Evolutionary conservation across 1,140 invertebrate genomes (phyloP), one percentile per base, ranked within the genome.

Genomic region (Platyscapa corneri): DNA sequence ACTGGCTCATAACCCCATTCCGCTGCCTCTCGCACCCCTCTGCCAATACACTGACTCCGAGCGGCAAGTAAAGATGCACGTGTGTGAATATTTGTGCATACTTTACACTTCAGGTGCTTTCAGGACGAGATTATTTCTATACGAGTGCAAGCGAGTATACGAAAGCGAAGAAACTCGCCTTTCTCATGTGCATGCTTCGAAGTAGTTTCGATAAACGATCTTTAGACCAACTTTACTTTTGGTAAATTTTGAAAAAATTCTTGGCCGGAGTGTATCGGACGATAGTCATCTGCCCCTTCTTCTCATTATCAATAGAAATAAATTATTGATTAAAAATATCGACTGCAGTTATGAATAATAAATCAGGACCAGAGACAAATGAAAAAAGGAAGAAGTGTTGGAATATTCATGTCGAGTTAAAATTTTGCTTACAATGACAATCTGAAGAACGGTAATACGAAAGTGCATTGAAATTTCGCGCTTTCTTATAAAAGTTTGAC

Each of bases 71-170:
- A 34, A 82, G 12, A 74, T 56, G 37, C 1, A 23, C 30, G 34
- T 34, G 39, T 74, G 60, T 65, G 75, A 84, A 78, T 78, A 70
- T 84, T 78, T 84, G 75, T 78, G 76, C 64, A 78, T 32, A 78
- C 76, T 78, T 84, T 84, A 53, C 42, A 84, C 74, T 84, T 78
- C 42, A 60, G 60, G 42, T 83, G 49, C 74, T 77, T 76, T 76
- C 34, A 56, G 39, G 20, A 56, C 7, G 27, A 78, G 75, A 32
- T 84, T 84, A 78, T 83, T 77, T 83, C 30, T 76, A 64, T 74
- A 82, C 23, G n/a, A 10, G 23, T 0, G 42, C 67, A 37, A n/a
- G 8, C 7, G 34, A 10, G 18, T 70, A 70, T 53, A 81, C 23
- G n/a, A 8, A 64, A n/a, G 60, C 8, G 10, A 2, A 67, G 60